Base-by-base conservation (phyloP, 2,888 invertebrate species). In the Brachyptera risi region DNA sequence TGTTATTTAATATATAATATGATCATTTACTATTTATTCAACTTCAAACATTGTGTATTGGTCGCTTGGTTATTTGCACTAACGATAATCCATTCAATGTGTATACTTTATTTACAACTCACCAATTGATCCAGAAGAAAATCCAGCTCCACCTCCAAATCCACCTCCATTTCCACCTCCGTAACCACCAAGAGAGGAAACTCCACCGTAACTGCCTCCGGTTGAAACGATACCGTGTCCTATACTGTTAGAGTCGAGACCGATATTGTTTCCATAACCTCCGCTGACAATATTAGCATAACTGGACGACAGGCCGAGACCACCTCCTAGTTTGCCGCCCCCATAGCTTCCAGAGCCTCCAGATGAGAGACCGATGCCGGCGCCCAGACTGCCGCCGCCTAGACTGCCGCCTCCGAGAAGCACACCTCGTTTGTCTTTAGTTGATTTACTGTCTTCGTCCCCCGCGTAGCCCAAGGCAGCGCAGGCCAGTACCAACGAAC, bases 111-210 rank as follows among this genome's bases (percentile, higher is more conserved):
- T n/a, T n/a, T n/a, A n/a, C n/a, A n/a, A n/a, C n/a, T n/a, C n/a
- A n/a, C n/a, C n/a, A n/a, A n/a, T n/a, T n/a, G n/a, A n/a, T n/a
- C n/a, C n/a, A n/a, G n/a, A n/a, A n/a, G n/a, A n/a, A n/a, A n/a
- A n/a, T n/a, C 54, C 54, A 1, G 13, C 26, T 4, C 54, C 15
- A 15, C 59, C 40, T 49, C 58, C 58, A 15, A 49, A 21, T 15
- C 58, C 58, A 21, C 59, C 59, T 21, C 59, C 59, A 35, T 7
- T 15, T 7, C 50, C 50, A 4, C 50, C n/a, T n/a, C n/a, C n/a
- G n/a, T n/a, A n/a, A n/a, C n/a, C n/a, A n/a, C n/a, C n/a, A n/a
- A n/a, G n/a, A n/a, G n/a, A n/a, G n/a, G n/a, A n/a, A n/a, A n/a
- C n/a, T n/a, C n/a, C n/a, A n/a, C n/a, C n/a, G n/a, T n/a, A n/a